Evolutionary conservation across 2,797 vertebrate species (phyloP).

Genomic region (Darevskia mixta): DNA sequence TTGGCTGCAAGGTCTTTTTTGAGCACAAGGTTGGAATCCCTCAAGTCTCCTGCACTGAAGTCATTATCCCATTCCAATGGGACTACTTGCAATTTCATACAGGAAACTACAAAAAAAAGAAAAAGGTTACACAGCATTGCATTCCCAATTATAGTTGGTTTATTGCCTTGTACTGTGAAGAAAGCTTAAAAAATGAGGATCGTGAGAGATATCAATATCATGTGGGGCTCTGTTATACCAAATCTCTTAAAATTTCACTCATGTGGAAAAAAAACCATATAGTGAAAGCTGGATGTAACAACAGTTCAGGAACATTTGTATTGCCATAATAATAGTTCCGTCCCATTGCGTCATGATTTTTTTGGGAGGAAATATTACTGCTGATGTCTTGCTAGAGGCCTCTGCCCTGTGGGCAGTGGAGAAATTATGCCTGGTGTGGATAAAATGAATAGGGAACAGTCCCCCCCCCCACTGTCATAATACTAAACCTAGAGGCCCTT

Average conservation of each 20-base stretch:
- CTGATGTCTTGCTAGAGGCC: neutral
- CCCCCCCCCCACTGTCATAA: too few species aligned
- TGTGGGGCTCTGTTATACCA: neutral
- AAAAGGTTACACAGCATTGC: neutral
- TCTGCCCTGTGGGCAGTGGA: neutral
- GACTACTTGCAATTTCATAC: conserved; percentile 8
- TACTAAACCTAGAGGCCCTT: too few species aligned
- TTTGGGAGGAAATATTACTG: neutral
- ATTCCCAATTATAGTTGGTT: conserved; percentile 3
- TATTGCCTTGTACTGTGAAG: neutral
- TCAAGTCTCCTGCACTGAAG: neutral
- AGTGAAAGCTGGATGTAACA: neutral
- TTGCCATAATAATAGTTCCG: neutral
- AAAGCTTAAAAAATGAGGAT: neutral
- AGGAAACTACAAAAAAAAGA: neutral
- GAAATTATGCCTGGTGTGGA: too few species aligned
- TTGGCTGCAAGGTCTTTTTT: neutral
- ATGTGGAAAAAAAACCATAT: neutral
- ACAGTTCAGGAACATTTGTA: neutral
- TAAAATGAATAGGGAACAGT: too few species aligned
- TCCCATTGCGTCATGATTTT: neutral
- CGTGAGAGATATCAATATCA: neutral
- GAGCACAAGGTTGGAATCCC: neutral
- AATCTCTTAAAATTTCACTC: neutral
- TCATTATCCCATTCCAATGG: conserved; percentile 1